Conservation (phyloP, 2,113 vertebrate genomes). For the Todiramphus saurophagus region DNA sequence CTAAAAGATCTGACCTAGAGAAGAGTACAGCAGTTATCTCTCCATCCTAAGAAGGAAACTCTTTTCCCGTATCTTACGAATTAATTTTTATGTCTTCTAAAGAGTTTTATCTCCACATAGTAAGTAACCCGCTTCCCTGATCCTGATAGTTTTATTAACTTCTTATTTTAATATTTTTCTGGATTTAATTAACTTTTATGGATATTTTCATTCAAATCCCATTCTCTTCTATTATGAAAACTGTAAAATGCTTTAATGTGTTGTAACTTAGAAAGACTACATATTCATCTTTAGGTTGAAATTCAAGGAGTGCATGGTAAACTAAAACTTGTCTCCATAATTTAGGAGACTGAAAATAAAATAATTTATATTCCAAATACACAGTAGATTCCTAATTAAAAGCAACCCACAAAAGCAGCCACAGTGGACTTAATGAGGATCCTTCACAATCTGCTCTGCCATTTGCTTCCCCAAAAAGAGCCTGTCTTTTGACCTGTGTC, state of each 20-base stretch:
- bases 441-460: not conserved
- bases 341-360: not conserved
- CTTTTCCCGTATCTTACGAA: not conserved
- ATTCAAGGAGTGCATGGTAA: not conserved
- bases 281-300: not conserved
- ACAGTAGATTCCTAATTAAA: not conserved
- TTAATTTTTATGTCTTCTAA: not conserved
- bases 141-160: not conserved
- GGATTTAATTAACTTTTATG: not conserved
- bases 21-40: not conserved
- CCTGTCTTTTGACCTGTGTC: not conserved
- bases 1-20: not conserved
- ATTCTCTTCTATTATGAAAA: not conserved
- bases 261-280: not conserved
- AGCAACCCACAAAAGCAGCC: not conserved
- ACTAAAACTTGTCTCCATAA: not conserved
- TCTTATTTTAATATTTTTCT: not conserved
- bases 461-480: not conserved
- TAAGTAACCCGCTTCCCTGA: not conserved
- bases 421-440: not conserved
- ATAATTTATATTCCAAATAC: not conserved
- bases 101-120: not conserved
- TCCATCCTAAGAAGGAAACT: not conserved
- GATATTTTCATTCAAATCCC: not conserved
- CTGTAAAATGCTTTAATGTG: not conserved